Conservation (phyloP, 2,888 invertebrate species). For the Eristalinus aeneus region DNA sequence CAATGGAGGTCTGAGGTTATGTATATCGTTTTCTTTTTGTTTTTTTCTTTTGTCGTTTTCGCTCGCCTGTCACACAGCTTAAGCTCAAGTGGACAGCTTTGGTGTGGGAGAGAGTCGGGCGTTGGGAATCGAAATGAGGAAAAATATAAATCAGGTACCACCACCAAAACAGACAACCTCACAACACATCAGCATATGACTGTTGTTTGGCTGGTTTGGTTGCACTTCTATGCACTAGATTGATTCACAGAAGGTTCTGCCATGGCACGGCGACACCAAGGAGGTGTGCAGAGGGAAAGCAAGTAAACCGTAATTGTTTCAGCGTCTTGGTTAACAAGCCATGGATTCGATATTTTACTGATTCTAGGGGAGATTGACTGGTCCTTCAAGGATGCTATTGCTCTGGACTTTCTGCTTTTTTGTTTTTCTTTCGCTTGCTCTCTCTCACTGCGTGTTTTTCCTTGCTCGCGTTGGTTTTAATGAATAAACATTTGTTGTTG, state of each 20-base stretch:
- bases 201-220: conserved; percentile 37
- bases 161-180: conserved; percentile 2
- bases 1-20: conserved; percentile 14
- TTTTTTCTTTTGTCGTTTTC: not conserved
- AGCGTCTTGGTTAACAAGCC: not conserved
- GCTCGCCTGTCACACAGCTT: conserved; percentile 27
- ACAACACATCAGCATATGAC: conserved; percentile 17
- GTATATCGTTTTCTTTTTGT: conserved; percentile 17
- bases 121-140: not conserved
- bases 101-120: not conserved
- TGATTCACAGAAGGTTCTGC: not conserved
- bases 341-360: conserved; percentile 1
- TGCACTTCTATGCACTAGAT: conserved; percentile 55
- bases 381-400: conserved; percentile 30
- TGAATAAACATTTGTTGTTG: not conserved
- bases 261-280: not conserved
- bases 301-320: not conserved
- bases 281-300: not conserved
- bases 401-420: not conserved
- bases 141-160: not conserved
- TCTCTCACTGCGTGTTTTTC: too few species aligned
- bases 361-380: not conserved
- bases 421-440: not conserved
- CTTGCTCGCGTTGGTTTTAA: not conserved
- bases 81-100: conserved; percentile 50